Evolutionary conservation across 2,888 invertebrate genomes (phyloP), one percentile per base, ranked within the genome.

Genomic region (Patella depressa): DNA sequence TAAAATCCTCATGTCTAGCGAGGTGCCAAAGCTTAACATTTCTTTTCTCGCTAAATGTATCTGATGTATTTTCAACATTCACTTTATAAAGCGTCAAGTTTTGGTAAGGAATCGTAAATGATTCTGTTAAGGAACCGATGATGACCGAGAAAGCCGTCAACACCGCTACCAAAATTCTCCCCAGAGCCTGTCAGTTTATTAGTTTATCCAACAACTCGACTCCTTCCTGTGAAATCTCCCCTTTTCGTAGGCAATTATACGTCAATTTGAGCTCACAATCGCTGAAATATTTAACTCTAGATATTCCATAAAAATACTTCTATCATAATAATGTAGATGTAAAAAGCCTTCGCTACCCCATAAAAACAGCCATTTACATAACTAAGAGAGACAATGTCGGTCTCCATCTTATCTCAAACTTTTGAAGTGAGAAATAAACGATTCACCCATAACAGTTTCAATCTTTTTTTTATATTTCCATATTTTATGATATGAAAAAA

Each of bases 121-220:
- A 65, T 65, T 65, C 19, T 65, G 65, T 65, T 24, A 65, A 65
- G 65, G 65, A 65, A 65, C 24, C 24, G 65, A 24, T 24, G 19
- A 65, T 65, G 19, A 65, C 24, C 24, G 24, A 65, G 24, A 24
- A 24, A 65, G 24, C 24, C 19, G 65, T 65, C 65, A 24, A 65
- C 65, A 65, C 65, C 11, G 19, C 65, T 65, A 24, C 65, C 65
- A 65, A 65, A 65, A 65, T 65, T 65, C 65, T 65, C 65, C 65
- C 65, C 24, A 11, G 65, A 65, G 65, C 65, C 24, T 14, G 19
- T 14, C 14, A 24, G 19, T 24, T 65, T 65, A 65, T 65, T 65
- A 65, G 24, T 24, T 65, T 65, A 45, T 65, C 19, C 65, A 65
- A 11, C 19, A 65, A 65, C 65, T 24, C 24, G 19, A 65, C 19